A percentile compares a stretch with the other conserved stretches of the same genome.
phyloP scores from a whole-genome alignment of 2,113 vertebrate genomes.

The Ahaetulla prasina region DNA sequence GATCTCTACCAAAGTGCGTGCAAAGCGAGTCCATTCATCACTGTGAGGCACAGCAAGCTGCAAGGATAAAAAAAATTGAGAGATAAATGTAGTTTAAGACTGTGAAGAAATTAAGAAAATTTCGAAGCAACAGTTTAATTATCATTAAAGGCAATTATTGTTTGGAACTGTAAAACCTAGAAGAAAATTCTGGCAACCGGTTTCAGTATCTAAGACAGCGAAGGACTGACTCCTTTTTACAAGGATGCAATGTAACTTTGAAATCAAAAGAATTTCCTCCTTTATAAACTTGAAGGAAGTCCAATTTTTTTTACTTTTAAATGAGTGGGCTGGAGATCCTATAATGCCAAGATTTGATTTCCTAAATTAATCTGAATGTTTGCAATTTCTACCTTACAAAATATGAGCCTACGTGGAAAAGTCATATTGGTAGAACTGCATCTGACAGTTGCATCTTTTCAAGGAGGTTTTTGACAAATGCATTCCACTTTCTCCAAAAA shows the following conservation, averaged over 20 bases:
- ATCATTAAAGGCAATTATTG: fast-evolving
- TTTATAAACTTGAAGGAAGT: background rate
- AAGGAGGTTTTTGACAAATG: background rate
- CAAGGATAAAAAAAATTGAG: conserved; percentile 35
- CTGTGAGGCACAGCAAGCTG: conserved; percentile 88
- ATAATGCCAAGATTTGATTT: background rate
- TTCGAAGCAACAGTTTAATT: fast-evolving
- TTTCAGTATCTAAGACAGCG: background rate
- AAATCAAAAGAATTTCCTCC: background rate
- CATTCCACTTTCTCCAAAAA: background rate
- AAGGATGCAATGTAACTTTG: background rate
- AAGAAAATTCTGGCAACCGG: background rate
- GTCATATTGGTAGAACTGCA: background rate
- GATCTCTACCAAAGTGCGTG: conserved; percentile 90
- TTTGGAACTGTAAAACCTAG: fast-evolving
- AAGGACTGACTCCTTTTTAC: background rate
- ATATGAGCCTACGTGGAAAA: background rate
- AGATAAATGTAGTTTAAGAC: fast-evolving
- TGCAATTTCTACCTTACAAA: background rate
- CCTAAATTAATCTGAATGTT: background rate
- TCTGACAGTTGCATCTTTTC: background rate
- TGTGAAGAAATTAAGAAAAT: background rate
- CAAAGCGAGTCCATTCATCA: conserved; percentile 91
- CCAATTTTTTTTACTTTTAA: background rate
- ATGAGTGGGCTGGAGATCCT: background rate